phyloP scores from a whole-genome alignment of 2,113 vertebrate species.

The Pelobates fuscus region DNA sequence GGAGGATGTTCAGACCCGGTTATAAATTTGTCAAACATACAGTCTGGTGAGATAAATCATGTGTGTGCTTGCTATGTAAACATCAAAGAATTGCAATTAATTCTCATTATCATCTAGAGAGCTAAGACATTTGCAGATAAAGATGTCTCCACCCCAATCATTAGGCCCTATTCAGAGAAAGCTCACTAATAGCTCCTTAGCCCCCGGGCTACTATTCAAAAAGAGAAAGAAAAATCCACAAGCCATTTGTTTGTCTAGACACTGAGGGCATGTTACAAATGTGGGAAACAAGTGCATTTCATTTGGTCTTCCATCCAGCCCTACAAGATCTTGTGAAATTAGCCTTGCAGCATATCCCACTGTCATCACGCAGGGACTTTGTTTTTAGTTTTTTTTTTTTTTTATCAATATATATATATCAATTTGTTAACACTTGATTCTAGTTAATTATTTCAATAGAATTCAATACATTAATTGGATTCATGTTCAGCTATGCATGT shows the following conservation, averaged over 20 bases:
- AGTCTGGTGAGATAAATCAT: slow-evolving; percentile 31
- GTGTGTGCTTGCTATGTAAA: slow-evolving; percentile 48
- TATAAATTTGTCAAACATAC: neutral
- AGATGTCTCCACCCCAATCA: slow-evolving; percentile 63
- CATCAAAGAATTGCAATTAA: slow-evolving; percentile 60
- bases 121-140: slow-evolving; percentile 59
- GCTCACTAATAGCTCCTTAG: slow-evolving; percentile 42
- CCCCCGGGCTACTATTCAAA: slow-evolving; percentile 53
- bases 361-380: neutral
- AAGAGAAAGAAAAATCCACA: slow-evolving; percentile 40
- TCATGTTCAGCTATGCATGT: no score
- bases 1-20: no score
- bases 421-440: no score
- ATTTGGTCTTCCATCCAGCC: neutral
- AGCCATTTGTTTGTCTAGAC: slow-evolving; percentile 49
- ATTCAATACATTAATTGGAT: no score
- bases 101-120: slow-evolving; percentile 58
- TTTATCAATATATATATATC: no score
- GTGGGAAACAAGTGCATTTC: slow-evolving; percentile 2
- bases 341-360: neutral
- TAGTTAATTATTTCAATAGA: no score
- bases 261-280: neutral
- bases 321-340: neutral
- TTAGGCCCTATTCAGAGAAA: slow-evolving; percentile 58
- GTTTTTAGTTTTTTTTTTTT: no score